Percentiles rank a stretch among this genome's conserved stretches.
These are phyloP conservation scores for Eumeta japonica DNA, from an alignment of 1,140 invertebrate species.

Conservation along the genomic window DNA sequence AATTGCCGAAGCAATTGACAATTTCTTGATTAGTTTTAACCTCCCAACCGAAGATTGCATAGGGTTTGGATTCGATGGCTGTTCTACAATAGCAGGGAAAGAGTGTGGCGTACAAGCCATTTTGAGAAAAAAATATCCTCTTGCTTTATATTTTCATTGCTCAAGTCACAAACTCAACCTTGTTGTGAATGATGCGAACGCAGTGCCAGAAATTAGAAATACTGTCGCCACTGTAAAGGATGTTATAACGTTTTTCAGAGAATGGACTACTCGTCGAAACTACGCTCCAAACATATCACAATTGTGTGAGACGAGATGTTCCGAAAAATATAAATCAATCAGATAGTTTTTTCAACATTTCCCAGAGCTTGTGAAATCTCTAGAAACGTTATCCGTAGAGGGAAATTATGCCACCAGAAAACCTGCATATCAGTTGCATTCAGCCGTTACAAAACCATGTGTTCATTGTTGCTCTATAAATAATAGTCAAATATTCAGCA, in stretches of 20 bases:
- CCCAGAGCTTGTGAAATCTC: constrained; percentile 9
- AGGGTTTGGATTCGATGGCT: constrained; percentile 26
- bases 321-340: constrained; percentile 33
- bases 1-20: too few species aligned
- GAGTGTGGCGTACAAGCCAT: constrained; percentile 25
- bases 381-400: constrained; percentile 11
- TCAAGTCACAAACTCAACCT: constrained; percentile 34
- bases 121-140: constrained; percentile 24
- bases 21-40: too few species aligned
- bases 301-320: constrained; percentile 30
- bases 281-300: constrained; percentile 26
- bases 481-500: constrained; percentile 17
- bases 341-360: constrained; percentile 14
- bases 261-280: constrained; percentile 25
- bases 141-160: constrained; percentile 34
- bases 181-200: constrained; percentile 28
- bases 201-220: constrained; percentile 27
- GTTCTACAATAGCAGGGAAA: constrained; percentile 26
- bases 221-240: constrained; percentile 25
- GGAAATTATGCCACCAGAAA: constrained; percentile 14
- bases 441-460: constrained; percentile 11
- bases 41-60: too few species aligned
- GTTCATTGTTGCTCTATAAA: constrained; percentile 10
- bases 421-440: constrained; percentile 11
- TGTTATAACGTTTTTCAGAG: constrained; percentile 28